Evolutionary conservation across 2,797 vertebrate species (phyloP).

Genomic region (Distichodus sexfasciatus): DNA sequence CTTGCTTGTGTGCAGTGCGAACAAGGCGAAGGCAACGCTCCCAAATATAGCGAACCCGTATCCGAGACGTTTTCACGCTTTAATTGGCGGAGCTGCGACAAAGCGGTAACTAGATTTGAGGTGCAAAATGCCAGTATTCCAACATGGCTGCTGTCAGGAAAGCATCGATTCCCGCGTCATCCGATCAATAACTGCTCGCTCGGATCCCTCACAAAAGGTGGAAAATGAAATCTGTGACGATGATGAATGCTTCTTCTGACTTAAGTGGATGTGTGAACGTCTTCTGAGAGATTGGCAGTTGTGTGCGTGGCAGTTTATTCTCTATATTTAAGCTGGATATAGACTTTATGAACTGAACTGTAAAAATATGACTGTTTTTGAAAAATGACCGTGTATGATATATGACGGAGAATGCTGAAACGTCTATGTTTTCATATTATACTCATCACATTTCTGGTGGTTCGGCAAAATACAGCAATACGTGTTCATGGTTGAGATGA

Average conservation of each 20-base stretch:
- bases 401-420: neutral
- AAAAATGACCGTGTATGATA: neutral
- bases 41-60: neutral
- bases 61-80: neutral
- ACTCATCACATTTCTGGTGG: too few relatives aligned
- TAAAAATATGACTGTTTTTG: too few relatives aligned
- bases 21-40: neutral
- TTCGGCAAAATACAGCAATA: too few relatives aligned
- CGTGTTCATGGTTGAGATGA: too few relatives aligned
- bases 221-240: constrained; percentile 18
- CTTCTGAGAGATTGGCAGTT: neutral
- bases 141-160: constrained; percentile 25
- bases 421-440: too few relatives aligned
- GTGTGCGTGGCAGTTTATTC: neutral
- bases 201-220: neutral
- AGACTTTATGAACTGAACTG: neutral
- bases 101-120: constrained; percentile 31
- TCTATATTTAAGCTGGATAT: neutral
- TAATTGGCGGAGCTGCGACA: constrained; percentile 9
- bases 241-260: constrained; percentile 25
- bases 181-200: constrained; percentile 36
- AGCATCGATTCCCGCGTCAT: constrained; percentile 44
- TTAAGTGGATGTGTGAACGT: neutral
- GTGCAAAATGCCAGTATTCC: constrained; percentile 10
- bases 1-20: neutral